Evolutionary conservation across 53 echinoderm and acorn worm species (phyloP), one percentile per base, ranked within the genome.

Genomic region (Astropecten irregularis): DNA sequence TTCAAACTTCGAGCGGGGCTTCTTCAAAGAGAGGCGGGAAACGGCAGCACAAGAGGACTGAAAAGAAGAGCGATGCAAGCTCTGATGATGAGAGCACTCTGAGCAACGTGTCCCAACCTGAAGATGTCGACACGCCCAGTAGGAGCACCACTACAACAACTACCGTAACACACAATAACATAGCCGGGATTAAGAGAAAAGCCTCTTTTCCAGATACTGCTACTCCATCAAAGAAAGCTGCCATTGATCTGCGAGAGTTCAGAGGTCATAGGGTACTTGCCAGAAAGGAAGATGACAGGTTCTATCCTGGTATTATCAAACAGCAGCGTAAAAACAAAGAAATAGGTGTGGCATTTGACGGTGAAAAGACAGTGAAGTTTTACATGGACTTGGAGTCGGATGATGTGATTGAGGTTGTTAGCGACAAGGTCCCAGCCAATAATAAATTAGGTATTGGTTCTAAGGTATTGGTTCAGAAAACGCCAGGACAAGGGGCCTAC

Each of bases 241-340:
- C 86, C 55, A 52, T 96, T 21, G 93, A 96, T 76, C 22, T 88
- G 19, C 89, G 84, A 66, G 91, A 93, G n/a, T 88, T 86, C 73
- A 89, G 85, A 65, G 91, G 88, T 36, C 86, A 69, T n/a, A 58
- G 91, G 18, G 96, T 96, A 29, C 81, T 96, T 36, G 96, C 96
- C 7, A 83, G 68, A 33, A 71, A 66, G 52, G 53, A 68, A 3
- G 86, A 84, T 26, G 83, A 85, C 14, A 74, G 77, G 5, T 96
- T 91, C 53, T 87, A 85, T 18, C 91, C 91, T 3, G 96, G 87
- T 18, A 51, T 81, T 2, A 96, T 96, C 39, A 96, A 92, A 61
- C 91, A 93, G 25, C 62, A 82, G 4, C 86, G 88, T 18, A 81
- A 84, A 64, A 91, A 84, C 32, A 61, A 62, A 30, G 81, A 89